Percentiles rank a stretch among this genome's conserved stretches.
phyloP scores from a whole-genome alignment of 2,888 invertebrate genomes.

The Autographa pulchrina region DNA sequence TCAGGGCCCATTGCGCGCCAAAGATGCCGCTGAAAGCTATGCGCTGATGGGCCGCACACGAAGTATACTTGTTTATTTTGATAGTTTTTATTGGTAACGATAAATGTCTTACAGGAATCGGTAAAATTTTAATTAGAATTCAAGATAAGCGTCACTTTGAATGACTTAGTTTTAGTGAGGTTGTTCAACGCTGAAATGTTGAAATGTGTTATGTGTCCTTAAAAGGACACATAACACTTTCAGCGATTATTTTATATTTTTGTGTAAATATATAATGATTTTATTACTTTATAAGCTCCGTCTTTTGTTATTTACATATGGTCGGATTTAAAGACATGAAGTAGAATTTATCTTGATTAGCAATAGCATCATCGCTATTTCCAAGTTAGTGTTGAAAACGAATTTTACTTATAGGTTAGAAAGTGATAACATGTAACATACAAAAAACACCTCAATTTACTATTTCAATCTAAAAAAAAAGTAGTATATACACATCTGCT shows the following conservation, averaged over 20 bases:
- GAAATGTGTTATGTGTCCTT: no score
- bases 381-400: not conserved
- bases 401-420: not conserved
- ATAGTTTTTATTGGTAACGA: conserved; percentile 44
- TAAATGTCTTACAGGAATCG: conserved; percentile 22
- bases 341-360: not conserved
- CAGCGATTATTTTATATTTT: no score
- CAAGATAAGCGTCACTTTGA: not conserved
- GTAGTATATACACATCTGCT: conserved; percentile 3
- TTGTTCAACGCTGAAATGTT: no score
- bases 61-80: conserved; percentile 57
- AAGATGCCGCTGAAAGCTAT: conserved; percentile 83
- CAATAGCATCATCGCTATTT: not conserved
- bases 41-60: conserved; percentile 86
- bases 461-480: not conserved
- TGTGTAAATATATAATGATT: no score
- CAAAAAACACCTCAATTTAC: not conserved
- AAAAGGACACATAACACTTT: no score
- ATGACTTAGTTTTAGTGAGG: no score
- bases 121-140: not conserved
- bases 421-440: not conserved
- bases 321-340: no score
- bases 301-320: no score
- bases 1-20: conserved; percentile 84
- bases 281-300: no score